Conservation (phyloP, 2,888 invertebrate species). For the Gibbula magus region DNA sequence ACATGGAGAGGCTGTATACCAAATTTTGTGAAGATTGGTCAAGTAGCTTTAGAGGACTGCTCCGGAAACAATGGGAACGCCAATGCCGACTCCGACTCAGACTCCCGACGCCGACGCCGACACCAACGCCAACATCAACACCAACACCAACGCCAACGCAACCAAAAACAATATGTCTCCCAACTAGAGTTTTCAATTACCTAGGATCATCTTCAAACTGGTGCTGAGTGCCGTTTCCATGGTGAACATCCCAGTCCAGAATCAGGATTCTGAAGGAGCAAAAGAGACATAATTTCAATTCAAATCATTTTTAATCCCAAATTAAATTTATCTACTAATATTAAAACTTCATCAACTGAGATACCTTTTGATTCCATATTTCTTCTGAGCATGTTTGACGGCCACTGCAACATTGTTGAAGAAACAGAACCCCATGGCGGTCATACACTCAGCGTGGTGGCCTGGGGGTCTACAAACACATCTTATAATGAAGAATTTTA, state of each 20-base stretch:
- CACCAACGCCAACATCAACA: too few relatives aligned
- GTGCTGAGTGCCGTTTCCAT: slow-evolving; percentile 89
- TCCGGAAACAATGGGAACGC: too few relatives aligned
- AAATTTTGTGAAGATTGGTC: too few relatives aligned
- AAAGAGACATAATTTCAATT: background rate
- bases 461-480: slow-evolving; percentile 81
- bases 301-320: too few relatives aligned
- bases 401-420: slow-evolving; percentile 91
- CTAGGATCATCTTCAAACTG: slow-evolving; percentile 78
- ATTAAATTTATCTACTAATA: too few relatives aligned
- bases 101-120: too few relatives aligned
- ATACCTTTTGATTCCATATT: slow-evolving; percentile 80
- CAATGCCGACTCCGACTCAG: too few relatives aligned
- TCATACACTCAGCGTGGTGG: slow-evolving; percentile 87
- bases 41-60: too few relatives aligned
- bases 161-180: too few relatives aligned
- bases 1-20: too few relatives aligned
- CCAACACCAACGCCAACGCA: too few relatives aligned
- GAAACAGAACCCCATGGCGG: slow-evolving; percentile 89
- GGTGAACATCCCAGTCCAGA: slow-evolving; percentile 97
- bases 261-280: slow-evolving; percentile 81
- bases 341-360: background rate
- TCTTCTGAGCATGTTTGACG: slow-evolving; percentile 83
- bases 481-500: background rate
- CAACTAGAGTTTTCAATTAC: slow-evolving; percentile 75